Base-by-base conservation (phyloP, 2,113 vertebrate species). In the Ptilorrhoa leucosticta region DNA sequence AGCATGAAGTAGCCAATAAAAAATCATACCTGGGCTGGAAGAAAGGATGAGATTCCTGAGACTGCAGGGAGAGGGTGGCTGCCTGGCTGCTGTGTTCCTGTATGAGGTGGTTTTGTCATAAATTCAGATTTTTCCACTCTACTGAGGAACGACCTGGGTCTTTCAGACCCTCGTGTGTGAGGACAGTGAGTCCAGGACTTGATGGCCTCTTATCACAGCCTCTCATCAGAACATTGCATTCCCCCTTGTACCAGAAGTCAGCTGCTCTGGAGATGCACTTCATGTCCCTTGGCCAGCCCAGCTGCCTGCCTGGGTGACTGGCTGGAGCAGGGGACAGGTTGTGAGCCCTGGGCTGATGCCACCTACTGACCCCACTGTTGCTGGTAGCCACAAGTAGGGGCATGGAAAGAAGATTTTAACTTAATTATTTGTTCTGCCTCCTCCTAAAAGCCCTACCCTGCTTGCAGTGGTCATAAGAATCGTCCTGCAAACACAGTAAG, bases 201-300 rank as follows among this genome's bases (percentile, higher is more conserved):
- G 37, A 82, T 81, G 88, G 93, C 80, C 83, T 93, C 90, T 96
- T 97, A 97, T 96, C 96, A 72, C 60, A 90, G 80, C 37, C 83
- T 97, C 57, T 53, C 96, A 97, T 97, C 96, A 78, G 96, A 90
- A 96, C 96, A 96, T 82, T 89, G 73, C 92, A 96, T 96, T 97
- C 96, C 83, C 73, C 73, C 80, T 75, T 77, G 90, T 75, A 90
- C 79, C 90, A 93, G 79, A 94, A 96, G 94, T 45, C 96, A 96
- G 94, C 83, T 97, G 96, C 92, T 97, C 51, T 79, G 89, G 89
- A 86, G 68, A 71, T 60, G 64, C 68, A 63, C 66, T 73, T 45
- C 8, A 10, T 22, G 72, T 94, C 65, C 80, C 20, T 60, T 7
- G 8, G 71, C 58, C 4, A 13, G 61, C 84, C 60, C 39, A 1